A percentile compares a stretch with the other conserved stretches of the same genome.
Conservation (phyloP, 2,113 vertebrate species). For the Hyperoodon ampullatus region DNA sequence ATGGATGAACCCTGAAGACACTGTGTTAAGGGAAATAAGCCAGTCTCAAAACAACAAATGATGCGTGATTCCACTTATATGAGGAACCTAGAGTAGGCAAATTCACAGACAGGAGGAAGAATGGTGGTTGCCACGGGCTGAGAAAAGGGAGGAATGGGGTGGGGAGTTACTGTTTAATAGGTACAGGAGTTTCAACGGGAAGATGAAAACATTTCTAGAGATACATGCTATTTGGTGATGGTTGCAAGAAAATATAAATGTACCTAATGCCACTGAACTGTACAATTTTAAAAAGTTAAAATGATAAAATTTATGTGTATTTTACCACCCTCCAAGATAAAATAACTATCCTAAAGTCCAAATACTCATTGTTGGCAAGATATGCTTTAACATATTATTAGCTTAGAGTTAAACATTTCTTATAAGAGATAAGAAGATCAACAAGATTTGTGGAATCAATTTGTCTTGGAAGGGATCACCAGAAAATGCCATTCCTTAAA, state of each 20-base stretch:
- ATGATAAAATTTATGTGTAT: too few relatives aligned
- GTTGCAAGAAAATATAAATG: not conserved
- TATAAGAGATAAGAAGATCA: not conserved
- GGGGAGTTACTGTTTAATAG: not conserved
- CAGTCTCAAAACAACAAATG: not conserved
- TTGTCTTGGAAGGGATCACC: not conserved
- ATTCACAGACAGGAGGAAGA: not conserved
- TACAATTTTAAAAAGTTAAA: not conserved
- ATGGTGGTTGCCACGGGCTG: not conserved
- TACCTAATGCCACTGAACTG: not conserved
- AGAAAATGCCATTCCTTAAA: not conserved
- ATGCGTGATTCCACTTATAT: not conserved
- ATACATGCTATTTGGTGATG: not conserved
- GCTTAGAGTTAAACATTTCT: not conserved
- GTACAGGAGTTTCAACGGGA: not conserved
- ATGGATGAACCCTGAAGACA: not conserved
- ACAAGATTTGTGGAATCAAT: not conserved
- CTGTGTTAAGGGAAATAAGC: not conserved
- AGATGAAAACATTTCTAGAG: not conserved
- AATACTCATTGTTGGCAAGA: not conserved
- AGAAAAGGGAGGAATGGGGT: too few relatives aligned
- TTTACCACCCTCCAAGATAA: not conserved
- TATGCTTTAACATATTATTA: not conserved
- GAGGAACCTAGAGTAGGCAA: not conserved
- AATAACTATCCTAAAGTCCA: not conserved